A percentile compares a stretch with the other conserved stretches of the same genome.
These are phyloP conservation scores for Eretmochelys imbricata DNA, from an alignment of 2,113 vertebrate species.

Conservation along the genomic window DNA sequence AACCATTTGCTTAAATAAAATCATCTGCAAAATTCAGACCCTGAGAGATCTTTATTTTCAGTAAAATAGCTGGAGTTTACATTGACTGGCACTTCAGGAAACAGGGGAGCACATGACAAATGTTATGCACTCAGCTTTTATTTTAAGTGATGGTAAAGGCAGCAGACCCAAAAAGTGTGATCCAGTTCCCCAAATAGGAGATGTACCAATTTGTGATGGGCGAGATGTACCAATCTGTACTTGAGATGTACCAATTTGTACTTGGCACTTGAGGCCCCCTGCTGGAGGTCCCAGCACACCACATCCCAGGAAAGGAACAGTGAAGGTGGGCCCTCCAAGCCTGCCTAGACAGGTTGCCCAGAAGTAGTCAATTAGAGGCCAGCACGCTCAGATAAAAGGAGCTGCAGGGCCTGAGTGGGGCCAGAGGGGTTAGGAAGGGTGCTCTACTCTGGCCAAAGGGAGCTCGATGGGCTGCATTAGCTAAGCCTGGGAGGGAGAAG, in stretches of 20 bases:
- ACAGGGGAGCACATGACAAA: constrained; percentile 2
- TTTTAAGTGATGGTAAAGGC: not conserved
- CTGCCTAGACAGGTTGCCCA: not conserved
- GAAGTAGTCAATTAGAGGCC: not conserved
- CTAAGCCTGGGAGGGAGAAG: not conserved
- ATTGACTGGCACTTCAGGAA: constrained; percentile 44
- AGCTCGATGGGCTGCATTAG: not conserved
- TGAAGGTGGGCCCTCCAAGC: not conserved
- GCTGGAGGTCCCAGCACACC: not conserved
- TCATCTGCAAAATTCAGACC: not conserved
- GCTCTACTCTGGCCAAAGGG: not conserved
- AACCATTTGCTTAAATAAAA: not conserved
- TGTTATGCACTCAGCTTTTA: not conserved
- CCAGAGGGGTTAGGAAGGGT: not conserved
- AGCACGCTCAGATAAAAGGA: not conserved
- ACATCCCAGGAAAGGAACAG: not conserved
- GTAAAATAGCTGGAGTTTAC: constrained; percentile 13
- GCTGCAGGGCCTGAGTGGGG: not conserved
- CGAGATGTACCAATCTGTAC: too few species aligned
- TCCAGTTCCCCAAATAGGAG: not conserved
- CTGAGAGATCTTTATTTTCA: constrained; percentile 39
- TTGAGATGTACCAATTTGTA: not conserved
- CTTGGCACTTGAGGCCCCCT: not conserved
- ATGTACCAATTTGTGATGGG: too few species aligned
- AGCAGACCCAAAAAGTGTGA: accelerated